A percentile compares a stretch with the other conserved stretches of the same genome.
phyloP scores from a whole-genome alignment of 2,888 invertebrate species.

The Phanerotoma sp. region DNA sequence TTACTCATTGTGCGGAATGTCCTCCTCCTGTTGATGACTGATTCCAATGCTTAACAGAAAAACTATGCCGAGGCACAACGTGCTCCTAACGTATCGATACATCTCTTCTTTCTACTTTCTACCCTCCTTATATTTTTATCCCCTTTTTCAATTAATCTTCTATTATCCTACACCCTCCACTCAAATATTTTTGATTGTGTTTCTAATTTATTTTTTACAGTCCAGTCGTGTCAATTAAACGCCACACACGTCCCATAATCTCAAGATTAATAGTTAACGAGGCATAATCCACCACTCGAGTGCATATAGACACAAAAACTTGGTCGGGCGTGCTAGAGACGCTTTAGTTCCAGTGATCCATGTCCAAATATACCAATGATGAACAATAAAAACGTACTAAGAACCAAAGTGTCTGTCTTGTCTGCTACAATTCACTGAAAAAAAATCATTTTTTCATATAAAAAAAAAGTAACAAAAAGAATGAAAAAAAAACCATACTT shows the following conservation, averaged over 20 bases:
- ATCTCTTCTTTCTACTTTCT: conserved; percentile 20
- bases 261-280: too few relatives aligned
- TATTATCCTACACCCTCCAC: neutral
- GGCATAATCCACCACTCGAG: too few relatives aligned
- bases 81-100: conserved; percentile 31
- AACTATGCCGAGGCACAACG: conserved; percentile 45
- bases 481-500: too few relatives aligned
- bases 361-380: conserved; percentile 1
- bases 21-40: conserved; percentile 78
- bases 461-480: too few relatives aligned
- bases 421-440: neutral
- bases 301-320: too few relatives aligned
- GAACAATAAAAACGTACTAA: neutral
- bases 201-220: neutral
- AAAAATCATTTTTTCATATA: too few relatives aligned
- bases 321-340: neutral
- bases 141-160: neutral
- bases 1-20: conserved; percentile 90
- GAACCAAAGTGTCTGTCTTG: neutral
- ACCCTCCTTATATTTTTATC: neutral
- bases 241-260: too few relatives aligned
- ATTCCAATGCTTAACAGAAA: conserved; percentile 58
- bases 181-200: neutral
- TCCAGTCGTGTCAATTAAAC: too few relatives aligned
- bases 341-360: conserved; percentile 3